Conservation (phyloP, 2,888 invertebrate genomes). For the Galerucella pusilla region DNA sequence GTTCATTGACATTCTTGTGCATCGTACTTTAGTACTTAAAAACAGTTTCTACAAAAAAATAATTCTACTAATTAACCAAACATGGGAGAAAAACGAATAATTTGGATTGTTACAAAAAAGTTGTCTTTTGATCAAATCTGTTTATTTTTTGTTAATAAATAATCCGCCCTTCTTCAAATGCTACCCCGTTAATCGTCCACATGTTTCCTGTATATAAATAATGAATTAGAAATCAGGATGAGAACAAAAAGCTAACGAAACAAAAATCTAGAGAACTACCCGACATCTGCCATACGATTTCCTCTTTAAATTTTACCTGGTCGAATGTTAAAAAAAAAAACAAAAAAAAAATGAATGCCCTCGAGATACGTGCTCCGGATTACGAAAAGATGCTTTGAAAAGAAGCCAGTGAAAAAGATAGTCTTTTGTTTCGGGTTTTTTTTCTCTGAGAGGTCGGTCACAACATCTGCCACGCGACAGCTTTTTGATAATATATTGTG, state of each 20-base stretch:
- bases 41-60: constrained; percentile 36
- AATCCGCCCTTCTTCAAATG: constrained; percentile 22
- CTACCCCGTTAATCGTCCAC: constrained; percentile 33
- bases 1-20: constrained; percentile 58
- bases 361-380: constrained; percentile 24
- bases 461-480: constrained; percentile 49
- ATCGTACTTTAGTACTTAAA: constrained; percentile 44
- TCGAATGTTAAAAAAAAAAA: constrained; percentile 27
- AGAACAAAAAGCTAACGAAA: constrained; percentile 31
- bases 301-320: constrained; percentile 39
- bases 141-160: neutral
- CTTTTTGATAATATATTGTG: constrained; percentile 23
- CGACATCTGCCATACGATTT: constrained; percentile 44
- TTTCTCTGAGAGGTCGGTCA: constrained; percentile 17
- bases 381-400: constrained; percentile 13
- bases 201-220: constrained; percentile 46
- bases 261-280: constrained; percentile 28
- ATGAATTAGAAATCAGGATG: constrained; percentile 42
- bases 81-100: neutral
- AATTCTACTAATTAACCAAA: neutral
- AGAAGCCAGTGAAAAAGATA: constrained; percentile 18
- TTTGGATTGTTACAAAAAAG: neutral
- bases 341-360: constrained; percentile 26
- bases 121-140: neutral
- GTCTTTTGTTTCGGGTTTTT: constrained; percentile 17